Base-by-base conservation (phyloP, 2,888 invertebrate genomes). In the Girardia tigrina region DNA sequence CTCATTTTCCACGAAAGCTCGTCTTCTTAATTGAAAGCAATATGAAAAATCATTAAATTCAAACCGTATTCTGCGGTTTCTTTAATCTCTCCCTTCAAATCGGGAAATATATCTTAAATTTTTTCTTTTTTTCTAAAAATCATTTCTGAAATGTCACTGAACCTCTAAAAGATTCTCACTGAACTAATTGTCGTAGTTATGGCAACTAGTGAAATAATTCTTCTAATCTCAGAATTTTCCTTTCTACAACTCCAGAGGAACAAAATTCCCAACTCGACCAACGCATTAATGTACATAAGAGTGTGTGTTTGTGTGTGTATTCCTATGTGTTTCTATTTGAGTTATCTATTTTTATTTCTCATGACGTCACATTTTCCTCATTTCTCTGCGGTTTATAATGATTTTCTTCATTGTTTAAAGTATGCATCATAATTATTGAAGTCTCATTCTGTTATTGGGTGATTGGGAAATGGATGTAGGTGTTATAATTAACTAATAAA, bases 351-450 rank as follows among this genome's bases (percentile, higher is more conserved):
- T 56, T 56, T 56, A 56, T 56, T 56, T 56, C 56, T n/a, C n/a
- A 56, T 56, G 56, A 56, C 56, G 56, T 56, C 56, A 56, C 23
- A 56, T 56, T 56, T 56, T 56, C n/a, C 56, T 56, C n/a, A 56
- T 12, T 56, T 56, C 56, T 56, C 56, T 20, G 56, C n/a, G 56
- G 56, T 56, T 56, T 20, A 56, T 56, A 56, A n/a, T 56, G 23
- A 56, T 20, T n/a, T n/a, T 56, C 23, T 23, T 56, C n/a, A 56
- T 56, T 56, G 56, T 56, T n/a, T 56, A 56, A 56, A n/a, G 4
- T 56, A 56, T 56, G 56, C 56, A 56, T 56, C 56, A 56, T 56
- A 56, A 56, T 56, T n/a, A 56, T 56, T 56, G 23, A 56, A 56
- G 4, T 56, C n/a, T 23, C n/a, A 56, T 8, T 56, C 56, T 56